phyloP scores from a whole-genome alignment of 1,140 invertebrate species.

The Procambarus clarkii region DNA sequence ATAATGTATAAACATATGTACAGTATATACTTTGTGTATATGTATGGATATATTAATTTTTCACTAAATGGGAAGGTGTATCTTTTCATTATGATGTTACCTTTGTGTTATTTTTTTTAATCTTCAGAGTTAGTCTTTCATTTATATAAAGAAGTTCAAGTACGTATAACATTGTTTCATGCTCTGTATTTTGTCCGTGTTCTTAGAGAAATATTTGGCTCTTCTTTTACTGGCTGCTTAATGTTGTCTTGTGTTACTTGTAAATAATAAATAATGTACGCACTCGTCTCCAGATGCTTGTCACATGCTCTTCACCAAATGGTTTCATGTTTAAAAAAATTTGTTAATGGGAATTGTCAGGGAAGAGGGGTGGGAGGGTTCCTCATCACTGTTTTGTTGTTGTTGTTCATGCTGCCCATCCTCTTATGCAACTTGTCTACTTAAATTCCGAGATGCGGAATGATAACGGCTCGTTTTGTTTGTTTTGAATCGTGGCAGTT shows the following conservation, averaged over 20 bases:
- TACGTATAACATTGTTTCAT: background rate
- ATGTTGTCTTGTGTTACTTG: background rate
- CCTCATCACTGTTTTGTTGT: background rate
- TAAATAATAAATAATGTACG: background rate
- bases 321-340: background rate
- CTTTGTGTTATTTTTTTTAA: constrained; percentile 21
- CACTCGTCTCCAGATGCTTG: background rate
- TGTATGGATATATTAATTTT: background rate
- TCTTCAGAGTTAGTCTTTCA: constrained; percentile 37
- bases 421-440: background rate
- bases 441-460: background rate
- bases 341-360: background rate
- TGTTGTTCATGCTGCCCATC: background rate
- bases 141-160: constrained; percentile 28
- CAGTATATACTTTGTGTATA: no score
- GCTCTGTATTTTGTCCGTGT: background rate
- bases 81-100: constrained; percentile 11
- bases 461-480: background rate
- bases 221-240: background rate
- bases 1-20: no score
- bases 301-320: background rate
- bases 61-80: constrained; percentile 24
- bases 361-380: background rate
- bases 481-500: background rate
- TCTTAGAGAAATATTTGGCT: background rate